phyloP scores from a whole-genome alignment of 1,140 invertebrate species.

The Eubasilissa regina region DNA sequence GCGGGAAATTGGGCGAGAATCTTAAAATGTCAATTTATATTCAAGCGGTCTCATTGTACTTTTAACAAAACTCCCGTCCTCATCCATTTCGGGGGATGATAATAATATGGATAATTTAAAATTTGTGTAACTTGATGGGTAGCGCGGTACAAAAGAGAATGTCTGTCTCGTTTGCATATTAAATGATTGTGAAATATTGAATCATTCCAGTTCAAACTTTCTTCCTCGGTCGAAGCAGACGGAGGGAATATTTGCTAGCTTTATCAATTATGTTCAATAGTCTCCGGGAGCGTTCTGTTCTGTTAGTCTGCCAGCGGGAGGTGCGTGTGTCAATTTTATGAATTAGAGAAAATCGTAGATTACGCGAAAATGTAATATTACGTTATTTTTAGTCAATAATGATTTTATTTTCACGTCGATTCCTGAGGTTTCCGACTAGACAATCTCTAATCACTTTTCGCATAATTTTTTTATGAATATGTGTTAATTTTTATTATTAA shows the following conservation, averaged over 20 bases:
- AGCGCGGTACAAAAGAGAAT: slow-evolving; percentile 40
- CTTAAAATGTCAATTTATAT: slow-evolving; percentile 52
- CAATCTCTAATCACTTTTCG: too few relatives aligned
- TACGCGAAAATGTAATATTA: too few relatives aligned
- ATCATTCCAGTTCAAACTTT: slow-evolving; percentile 45
- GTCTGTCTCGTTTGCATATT: slow-evolving; percentile 50
- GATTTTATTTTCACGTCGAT: too few relatives aligned
- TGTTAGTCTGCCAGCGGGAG: slow-evolving; percentile 5
- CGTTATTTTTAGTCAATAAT: too few relatives aligned
- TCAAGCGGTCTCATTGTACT: slow-evolving; percentile 45
- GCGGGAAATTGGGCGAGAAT: slow-evolving; percentile 16
- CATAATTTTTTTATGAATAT: too few relatives aligned
- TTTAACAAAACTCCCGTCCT: slow-evolving; percentile 47
- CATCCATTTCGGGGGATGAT: slow-evolving; percentile 41
- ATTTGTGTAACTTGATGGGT: slow-evolving; percentile 50
- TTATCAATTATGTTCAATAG: slow-evolving; percentile 47
- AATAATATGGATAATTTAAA: slow-evolving; percentile 53
- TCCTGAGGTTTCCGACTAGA: too few relatives aligned
- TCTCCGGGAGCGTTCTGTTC: slow-evolving; percentile 24
- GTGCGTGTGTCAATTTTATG: too few relatives aligned
- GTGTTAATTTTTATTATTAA: too few relatives aligned
- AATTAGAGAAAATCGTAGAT: too few relatives aligned
- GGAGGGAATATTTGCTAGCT: slow-evolving; percentile 27
- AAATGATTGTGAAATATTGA: slow-evolving; percentile 56
- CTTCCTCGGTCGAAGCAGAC: neutral